A percentile compares a stretch with the other conserved stretches of the same genome.
These are phyloP conservation scores for Tipula confusa DNA, from an alignment of 2,888 invertebrate genomes.

Conservation along the genomic window DNA sequence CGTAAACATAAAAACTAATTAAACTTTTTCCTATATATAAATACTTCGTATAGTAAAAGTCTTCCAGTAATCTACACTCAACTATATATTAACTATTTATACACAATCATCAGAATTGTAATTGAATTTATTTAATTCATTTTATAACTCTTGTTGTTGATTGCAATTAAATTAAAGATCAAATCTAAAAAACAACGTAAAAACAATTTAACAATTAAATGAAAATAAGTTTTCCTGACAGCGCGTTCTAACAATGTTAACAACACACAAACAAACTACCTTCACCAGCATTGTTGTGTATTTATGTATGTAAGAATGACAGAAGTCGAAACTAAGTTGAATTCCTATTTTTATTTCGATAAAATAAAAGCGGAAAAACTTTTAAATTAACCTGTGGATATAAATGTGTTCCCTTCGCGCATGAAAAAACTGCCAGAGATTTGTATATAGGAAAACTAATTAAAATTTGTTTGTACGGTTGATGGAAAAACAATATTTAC, in stretches of 20 bases:
- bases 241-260: background rate
- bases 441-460: no score
- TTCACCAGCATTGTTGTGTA: background rate
- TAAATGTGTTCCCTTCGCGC: background rate
- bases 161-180: constrained; percentile 20
- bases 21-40: background rate
- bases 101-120: background rate
- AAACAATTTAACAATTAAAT: constrained; percentile 6
- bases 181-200: background rate
- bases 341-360: background rate
- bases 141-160: background rate
- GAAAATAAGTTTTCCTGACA: background rate
- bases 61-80: background rate
- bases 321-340: background rate
- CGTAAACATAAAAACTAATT: background rate
- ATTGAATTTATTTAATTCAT: constrained; percentile 20
- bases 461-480: no score
- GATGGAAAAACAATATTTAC: no score
- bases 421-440: background rate
- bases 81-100: background rate
- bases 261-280: background rate
- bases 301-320: background rate
- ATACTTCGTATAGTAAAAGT: background rate
- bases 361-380: background rate
- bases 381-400: constrained; percentile 13